Evolutionary conservation across 2,113 vertebrate genomes (phyloP).

Genomic region (Sitta europaea): DNA sequence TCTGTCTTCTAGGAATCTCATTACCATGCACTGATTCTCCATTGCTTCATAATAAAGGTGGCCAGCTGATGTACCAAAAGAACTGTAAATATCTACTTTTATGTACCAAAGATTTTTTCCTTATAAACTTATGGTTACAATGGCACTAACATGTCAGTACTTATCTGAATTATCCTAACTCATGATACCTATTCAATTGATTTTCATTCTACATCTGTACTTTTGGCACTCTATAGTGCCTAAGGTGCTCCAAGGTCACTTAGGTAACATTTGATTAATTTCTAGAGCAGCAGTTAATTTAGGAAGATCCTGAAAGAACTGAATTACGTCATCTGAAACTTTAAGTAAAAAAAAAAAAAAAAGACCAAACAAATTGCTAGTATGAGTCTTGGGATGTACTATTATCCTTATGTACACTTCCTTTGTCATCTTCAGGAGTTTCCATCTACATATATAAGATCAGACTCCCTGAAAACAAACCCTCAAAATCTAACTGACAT

Average conservation of each 20-base stretch:
- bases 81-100: conserved; percentile 54
- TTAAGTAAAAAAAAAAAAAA: rapidly evolving
- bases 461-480: neutral
- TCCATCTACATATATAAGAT: neutral
- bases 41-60: conserved; percentile 53
- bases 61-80: conserved; percentile 20
- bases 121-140: conserved; percentile 37
- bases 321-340: conserved; percentile 2
- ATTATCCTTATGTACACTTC: neutral
- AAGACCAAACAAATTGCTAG: neutral
- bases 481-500: neutral
- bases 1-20: conserved; percentile 72
- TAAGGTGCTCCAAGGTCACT: neutral
- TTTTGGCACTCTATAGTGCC: conserved; percentile 1
- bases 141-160: conserved; percentile 40
- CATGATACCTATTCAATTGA: neutral
- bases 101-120: conserved; percentile 33
- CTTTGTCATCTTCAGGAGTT: neutral
- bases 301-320: conserved; percentile 34
- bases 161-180: conserved; percentile 50
- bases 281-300: conserved; percentile 14
- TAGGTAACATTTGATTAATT: neutral
- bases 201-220: neutral
- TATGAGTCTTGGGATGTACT: neutral
- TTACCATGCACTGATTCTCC: conserved; percentile 62